phyloP scores from a whole-genome alignment of 2,888 invertebrate species.

The Philhelius pedissequus region DNA sequence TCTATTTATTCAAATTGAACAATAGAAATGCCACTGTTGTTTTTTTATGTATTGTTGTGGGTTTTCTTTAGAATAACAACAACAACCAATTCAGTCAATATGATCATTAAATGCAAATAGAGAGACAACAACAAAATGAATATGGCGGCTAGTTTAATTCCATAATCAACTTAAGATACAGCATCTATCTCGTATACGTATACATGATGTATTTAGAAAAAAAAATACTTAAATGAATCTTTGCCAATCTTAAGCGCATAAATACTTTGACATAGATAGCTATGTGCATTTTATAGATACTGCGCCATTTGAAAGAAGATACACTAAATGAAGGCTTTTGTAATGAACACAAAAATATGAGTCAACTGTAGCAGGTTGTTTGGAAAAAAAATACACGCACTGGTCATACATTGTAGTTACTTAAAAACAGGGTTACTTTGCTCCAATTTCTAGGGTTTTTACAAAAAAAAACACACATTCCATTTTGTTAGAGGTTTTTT shows the following conservation, averaged over 20 bases:
- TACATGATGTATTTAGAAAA: neutral
- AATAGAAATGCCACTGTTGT: neutral
- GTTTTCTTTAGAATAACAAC: neutral
- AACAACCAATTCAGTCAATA: neutral
- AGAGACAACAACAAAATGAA: neutral
- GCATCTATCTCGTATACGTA: neutral
- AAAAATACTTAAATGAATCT: neutral
- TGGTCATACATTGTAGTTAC: no score
- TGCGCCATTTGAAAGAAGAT: neutral
- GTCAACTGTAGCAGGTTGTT: neutral
- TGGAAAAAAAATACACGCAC: neutral
- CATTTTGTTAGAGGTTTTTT: no score
- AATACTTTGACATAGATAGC: neutral
- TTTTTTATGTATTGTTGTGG: neutral
- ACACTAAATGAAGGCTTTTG: neutral
- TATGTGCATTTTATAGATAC: neutral
- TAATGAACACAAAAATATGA: neutral
- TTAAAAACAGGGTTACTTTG: no score
- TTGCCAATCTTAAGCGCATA: neutral
- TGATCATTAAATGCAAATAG: neutral
- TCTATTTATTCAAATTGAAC: slow-evolving; percentile 18
- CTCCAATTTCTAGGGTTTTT: no score
- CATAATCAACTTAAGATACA: slow-evolving; percentile 4
- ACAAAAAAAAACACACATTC: no score
- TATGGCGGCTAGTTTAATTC: neutral